Percentiles rank a stretch among this genome's conserved stretches.
Evolutionary conservation across 1,140 invertebrate species (phyloP).

Genomic region (Leptinotarsa undecemlineata): DNA sequence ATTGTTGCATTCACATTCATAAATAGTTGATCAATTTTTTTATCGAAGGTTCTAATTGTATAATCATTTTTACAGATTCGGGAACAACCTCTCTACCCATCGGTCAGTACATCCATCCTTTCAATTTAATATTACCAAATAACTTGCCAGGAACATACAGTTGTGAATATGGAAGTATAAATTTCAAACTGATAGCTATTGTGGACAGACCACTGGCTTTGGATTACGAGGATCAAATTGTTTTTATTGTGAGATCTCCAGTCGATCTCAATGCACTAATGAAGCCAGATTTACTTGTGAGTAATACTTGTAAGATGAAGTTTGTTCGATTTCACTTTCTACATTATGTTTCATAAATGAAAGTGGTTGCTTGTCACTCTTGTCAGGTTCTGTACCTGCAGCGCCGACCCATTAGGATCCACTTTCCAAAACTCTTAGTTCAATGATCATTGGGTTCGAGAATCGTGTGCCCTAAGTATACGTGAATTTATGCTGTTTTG

Average conservation of each 20-base stretch:
- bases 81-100: conserved; percentile 28
- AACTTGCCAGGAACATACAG: conserved; percentile 39
- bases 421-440: no score
- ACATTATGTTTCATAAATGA: no score
- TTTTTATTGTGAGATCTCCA: conserved; percentile 37
- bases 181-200: conserved; percentile 38
- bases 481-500: no score
- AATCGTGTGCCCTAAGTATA: no score
- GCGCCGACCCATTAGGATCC: no score
- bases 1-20: no score
- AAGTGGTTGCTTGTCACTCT: no score
- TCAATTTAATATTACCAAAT: conserved; percentile 34
- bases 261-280: conserved; percentile 37
- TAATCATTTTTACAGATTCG: conserved; percentile 34
- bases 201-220: conserved; percentile 41
- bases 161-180: conserved; percentile 36
- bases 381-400: no score
- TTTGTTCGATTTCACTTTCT: no score
- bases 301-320: neutral
- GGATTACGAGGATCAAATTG: conserved; percentile 40
- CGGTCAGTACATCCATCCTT: conserved; percentile 44
- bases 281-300: conserved; percentile 37
- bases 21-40: no score
- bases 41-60: neutral
- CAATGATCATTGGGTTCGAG: no score